A percentile compares a stretch with the other conserved stretches of the same genome.
Conservation (phyloP, 2,797 vertebrate species). For the Pristis pectinata region DNA sequence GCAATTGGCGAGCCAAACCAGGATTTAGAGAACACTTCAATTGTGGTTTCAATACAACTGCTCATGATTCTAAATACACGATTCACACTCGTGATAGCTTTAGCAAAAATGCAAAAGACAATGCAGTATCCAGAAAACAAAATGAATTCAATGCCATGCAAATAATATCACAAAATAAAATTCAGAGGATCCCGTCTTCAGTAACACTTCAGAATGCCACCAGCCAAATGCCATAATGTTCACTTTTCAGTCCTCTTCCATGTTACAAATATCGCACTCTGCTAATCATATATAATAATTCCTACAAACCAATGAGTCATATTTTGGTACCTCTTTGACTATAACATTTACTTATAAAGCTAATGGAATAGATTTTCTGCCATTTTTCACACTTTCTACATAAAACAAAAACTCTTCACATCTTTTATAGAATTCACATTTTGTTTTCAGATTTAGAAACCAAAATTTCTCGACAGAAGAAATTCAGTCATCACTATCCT, state of each 20-base stretch:
- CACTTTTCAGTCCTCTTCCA: neutral
- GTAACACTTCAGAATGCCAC: neutral
- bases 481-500: neutral
- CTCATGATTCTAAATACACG: slow-evolving; percentile 10
- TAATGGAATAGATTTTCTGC: neutral
- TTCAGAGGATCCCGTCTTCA: neutral
- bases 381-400: too few species aligned
- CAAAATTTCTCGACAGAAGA: neutral
- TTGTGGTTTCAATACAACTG: neutral
- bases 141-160: neutral
- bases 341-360: neutral
- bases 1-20: neutral
- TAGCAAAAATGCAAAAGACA: neutral
- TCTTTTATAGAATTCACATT: neutral
- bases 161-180: neutral
- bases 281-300: neutral
- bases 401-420: neutral
- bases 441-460: neutral
- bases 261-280: neutral
- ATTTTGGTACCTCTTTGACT: neutral
- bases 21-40: slow-evolving; percentile 10
- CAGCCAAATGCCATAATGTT: neutral
- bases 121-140: neutral
- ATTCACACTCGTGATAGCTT: neutral
- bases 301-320: neutral